A percentile compares a stretch with the other conserved stretches of the same genome.
These are phyloP conservation scores for Diarsia mendica DNA, from an alignment of 2,888 invertebrate species.

Conservation along the genomic window DNA sequence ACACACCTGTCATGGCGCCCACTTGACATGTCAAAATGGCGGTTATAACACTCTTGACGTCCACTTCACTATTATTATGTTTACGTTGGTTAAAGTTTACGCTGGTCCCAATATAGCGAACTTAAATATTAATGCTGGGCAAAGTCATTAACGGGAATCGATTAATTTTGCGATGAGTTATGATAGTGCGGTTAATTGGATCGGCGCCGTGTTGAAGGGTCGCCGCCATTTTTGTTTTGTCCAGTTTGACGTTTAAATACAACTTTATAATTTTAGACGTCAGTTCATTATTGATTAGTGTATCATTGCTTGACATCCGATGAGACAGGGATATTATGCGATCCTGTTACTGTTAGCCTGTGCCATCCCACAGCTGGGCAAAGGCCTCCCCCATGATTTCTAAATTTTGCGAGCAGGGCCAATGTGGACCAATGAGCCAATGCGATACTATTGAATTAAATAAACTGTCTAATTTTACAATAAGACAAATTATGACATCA, in stretches of 20 bases:
- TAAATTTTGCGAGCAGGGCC: too few relatives aligned
- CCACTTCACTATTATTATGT: slow-evolving; percentile 51
- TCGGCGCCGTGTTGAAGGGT: slow-evolving; percentile 18
- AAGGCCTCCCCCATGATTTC: too few relatives aligned
- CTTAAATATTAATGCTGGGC: slow-evolving; percentile 58
- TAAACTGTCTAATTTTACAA: not conserved
- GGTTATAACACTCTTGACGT: slow-evolving; percentile 34
- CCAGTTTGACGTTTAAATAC: slow-evolving; percentile 4
- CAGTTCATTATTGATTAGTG: not conserved
- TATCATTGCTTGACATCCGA: not conserved
- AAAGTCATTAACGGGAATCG: slow-evolving; percentile 45
- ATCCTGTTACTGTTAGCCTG: too few relatives aligned
- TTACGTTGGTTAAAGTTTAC: slow-evolving; percentile 49
- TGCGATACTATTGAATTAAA: too few relatives aligned
- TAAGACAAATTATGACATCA: not conserved
- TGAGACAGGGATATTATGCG: not conserved
- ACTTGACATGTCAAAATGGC: slow-evolving; percentile 41
- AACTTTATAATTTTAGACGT: not conserved
- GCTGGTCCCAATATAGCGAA: slow-evolving; percentile 35
- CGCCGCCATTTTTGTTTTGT: slow-evolving; percentile 26
- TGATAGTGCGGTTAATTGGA: slow-evolving; percentile 52
- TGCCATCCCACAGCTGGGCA: too few relatives aligned
- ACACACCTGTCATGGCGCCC: slow-evolving; percentile 43
- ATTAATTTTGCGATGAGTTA: slow-evolving; percentile 49
- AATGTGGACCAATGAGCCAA: too few relatives aligned